Percentiles rank a stretch among this genome's conserved stretches.
Evolutionary conservation across 2,888 invertebrate genomes (phyloP).

Genomic region (Luperina nickerlii): DNA sequence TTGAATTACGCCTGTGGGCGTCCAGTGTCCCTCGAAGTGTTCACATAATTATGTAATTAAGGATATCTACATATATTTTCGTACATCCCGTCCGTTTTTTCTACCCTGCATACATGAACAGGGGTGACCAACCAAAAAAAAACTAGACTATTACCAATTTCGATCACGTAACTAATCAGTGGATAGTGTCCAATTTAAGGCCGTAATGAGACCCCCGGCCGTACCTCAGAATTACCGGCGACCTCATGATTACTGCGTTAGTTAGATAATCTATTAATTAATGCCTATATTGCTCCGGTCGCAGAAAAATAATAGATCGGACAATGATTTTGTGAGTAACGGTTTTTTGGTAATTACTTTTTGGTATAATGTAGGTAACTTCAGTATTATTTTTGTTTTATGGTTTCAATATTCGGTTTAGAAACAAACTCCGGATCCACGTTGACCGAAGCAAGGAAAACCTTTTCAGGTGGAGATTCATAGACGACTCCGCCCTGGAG

Average conservation of each 20-base stretch:
- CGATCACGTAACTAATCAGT: conserved; percentile 53
- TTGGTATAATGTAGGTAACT: not conserved
- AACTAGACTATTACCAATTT: conserved; percentile 35
- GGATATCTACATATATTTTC: not conserved
- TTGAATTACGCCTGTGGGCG: not conserved
- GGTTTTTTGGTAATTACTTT: conserved; percentile 4
- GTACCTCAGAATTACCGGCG: conserved; percentile 41
- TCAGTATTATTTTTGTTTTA: not conserved
- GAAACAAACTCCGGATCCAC: not conserved
- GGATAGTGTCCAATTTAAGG: conserved; percentile 55
- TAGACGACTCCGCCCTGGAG: not conserved
- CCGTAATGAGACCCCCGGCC: conserved; percentile 47
- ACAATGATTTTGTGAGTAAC: conserved; percentile 32
- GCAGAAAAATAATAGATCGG: conserved; percentile 46
- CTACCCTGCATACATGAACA: too few species aligned
- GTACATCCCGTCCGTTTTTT: not conserved
- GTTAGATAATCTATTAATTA: conserved; percentile 58
- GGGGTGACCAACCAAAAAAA: conserved; percentile 23
- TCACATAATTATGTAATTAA: not conserved
- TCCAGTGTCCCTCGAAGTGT: not conserved
- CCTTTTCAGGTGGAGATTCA: not conserved
- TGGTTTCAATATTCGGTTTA: not conserved
- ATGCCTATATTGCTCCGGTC: conserved; percentile 35
- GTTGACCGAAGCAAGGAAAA: not conserved
- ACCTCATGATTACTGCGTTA: conserved; percentile 49